phyloP scores from a whole-genome alignment of 2,888 invertebrate species.

The Helleia helle region DNA sequence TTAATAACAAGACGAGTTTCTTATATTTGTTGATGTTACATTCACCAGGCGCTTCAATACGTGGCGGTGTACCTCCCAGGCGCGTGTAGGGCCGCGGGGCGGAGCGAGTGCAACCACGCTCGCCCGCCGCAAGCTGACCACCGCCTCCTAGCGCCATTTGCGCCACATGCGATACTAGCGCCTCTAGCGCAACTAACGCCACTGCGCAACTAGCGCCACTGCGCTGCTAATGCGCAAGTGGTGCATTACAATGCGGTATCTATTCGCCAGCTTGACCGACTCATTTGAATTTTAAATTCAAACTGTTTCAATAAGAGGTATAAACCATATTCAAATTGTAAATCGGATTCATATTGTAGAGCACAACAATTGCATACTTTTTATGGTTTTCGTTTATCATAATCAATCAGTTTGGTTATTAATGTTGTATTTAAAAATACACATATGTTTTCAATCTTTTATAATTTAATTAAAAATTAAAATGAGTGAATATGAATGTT shows the following conservation, averaged over 20 bases:
- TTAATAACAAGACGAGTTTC: too few species aligned
- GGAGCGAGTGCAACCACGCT: slow-evolving; percentile 28
- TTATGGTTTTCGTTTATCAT: too few species aligned
- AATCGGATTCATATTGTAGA: too few species aligned
- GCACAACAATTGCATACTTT: too few species aligned
- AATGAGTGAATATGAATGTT: too few species aligned
- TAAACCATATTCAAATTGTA: too few species aligned
- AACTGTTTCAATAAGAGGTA: not conserved
- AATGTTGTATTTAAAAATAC: too few species aligned
- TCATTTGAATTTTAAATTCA: not conserved
- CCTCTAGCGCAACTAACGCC: not conserved
- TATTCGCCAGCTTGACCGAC: not conserved
- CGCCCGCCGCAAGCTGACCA: slow-evolving; percentile 22
- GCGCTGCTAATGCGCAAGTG: not conserved
- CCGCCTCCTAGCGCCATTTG: slow-evolving; percentile 21
- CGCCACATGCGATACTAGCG: not conserved
- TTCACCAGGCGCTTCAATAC: slow-evolving; percentile 10
- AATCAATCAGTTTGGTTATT: too few species aligned
- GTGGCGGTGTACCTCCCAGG: slow-evolving; percentile 34
- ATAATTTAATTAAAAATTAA: too few species aligned
- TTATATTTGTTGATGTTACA: too few species aligned
- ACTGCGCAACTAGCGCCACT: not conserved
- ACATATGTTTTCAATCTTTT: too few species aligned
- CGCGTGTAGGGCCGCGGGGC: slow-evolving; percentile 50
- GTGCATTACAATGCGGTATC: too few species aligned